These are phyloP conservation scores for Cyclina sinensis DNA, from an alignment of 1,140 invertebrate genomes.

Conservation along the genomic window DNA sequence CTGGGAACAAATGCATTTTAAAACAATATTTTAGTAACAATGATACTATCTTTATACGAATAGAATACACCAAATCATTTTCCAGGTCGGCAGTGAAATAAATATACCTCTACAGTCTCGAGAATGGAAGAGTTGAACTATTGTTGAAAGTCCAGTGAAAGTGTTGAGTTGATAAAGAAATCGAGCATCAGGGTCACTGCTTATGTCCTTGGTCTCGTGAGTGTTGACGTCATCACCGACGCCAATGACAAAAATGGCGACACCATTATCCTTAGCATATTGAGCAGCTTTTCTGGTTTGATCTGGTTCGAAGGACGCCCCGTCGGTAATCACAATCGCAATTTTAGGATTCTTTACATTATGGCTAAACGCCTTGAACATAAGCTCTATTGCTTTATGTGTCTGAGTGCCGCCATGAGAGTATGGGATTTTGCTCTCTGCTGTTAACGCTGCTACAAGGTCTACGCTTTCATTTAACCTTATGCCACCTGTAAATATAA, in stretches of 20 bases:
- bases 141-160: conserved; percentile 17
- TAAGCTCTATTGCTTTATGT: conserved; percentile 46
- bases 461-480: background rate
- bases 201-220: conserved; percentile 38
- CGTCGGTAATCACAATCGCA: conserved; percentile 56
- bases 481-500: conserved; percentile 24
- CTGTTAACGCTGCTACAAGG: background rate
- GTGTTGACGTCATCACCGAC: conserved; percentile 61
- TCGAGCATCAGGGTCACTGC: conserved; percentile 48
- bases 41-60: too few relatives aligned
- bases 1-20: too few relatives aligned
- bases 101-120: conserved; percentile 25
- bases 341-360: conserved; percentile 50
- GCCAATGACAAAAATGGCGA: conserved; percentile 50
- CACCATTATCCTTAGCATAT: conserved; percentile 18
- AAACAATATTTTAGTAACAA: too few relatives aligned
- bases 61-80: background rate
- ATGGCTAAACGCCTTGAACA: conserved; percentile 14
- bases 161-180: conserved; percentile 30
- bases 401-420: conserved; percentile 59
- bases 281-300: conserved; percentile 32
- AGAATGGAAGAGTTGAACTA: conserved; percentile 42
- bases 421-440: conserved; percentile 33
- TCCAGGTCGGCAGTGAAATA: too few relatives aligned
- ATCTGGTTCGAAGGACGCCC: conserved; percentile 45